phyloP scores from a whole-genome alignment of 2,113 vertebrate species.

The Rhagologus leucostigma region DNA sequence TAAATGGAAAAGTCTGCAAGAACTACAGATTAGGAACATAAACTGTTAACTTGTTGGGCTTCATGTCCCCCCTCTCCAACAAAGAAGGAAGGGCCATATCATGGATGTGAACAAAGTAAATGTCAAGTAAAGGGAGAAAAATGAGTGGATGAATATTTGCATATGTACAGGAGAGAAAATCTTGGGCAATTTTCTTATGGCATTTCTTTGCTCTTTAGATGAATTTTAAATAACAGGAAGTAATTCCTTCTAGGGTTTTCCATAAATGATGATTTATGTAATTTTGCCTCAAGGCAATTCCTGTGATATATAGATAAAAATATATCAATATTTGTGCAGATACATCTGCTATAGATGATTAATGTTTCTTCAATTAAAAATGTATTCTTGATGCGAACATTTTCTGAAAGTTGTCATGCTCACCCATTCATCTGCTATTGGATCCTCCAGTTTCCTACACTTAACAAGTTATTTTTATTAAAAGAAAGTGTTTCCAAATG shows the following conservation, averaged over 20 bases:
- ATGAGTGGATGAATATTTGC: background rate
- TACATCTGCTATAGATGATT: background rate
- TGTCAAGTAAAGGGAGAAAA: conserved; percentile 41
- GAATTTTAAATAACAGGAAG: conserved; percentile 29
- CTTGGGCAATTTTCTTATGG: background rate
- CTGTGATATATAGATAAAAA: conserved; percentile 15
- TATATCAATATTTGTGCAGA: conserved; percentile 28
- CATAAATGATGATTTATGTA: conserved; percentile 29
- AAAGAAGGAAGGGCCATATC: background rate
- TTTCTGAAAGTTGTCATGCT: background rate
- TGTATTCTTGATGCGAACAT: background rate
- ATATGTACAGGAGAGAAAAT: background rate
- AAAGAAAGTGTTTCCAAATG: background rate
- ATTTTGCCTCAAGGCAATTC: background rate
- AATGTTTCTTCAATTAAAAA: conserved; percentile 12
- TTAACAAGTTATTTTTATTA: background rate
- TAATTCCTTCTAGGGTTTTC: background rate
- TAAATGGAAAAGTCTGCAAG: background rate
- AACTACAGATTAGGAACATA: background rate
- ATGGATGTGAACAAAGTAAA: background rate
- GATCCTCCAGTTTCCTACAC: background rate
- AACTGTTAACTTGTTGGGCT: background rate
- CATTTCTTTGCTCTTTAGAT: conserved; percentile 13
- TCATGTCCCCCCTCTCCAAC: background rate
- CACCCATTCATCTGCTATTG: background rate